phyloP scores from a whole-genome alignment of 1,140 invertebrate species.

The Bombus confusus region DNA sequence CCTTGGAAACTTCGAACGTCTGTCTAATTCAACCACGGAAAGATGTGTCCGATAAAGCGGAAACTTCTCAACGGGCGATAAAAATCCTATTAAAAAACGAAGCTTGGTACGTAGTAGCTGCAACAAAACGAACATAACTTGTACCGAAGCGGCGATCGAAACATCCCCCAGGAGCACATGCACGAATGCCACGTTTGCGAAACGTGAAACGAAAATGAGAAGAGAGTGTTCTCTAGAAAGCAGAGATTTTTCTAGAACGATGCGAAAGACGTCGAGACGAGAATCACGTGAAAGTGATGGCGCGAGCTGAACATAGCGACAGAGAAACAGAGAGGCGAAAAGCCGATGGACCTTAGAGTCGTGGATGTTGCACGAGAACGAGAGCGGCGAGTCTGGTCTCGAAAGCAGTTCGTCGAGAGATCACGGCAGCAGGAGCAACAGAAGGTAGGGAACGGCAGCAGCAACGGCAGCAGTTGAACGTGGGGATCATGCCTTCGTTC shows the following conservation, averaged over 20 bases:
- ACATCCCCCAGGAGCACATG: neutral
- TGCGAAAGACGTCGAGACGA: neutral
- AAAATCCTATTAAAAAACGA: neutral
- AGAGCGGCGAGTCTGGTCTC: conserved; percentile 36
- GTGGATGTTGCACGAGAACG: conserved; percentile 28
- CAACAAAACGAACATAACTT: neutral
- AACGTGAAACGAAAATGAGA: neutral
- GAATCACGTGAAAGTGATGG: neutral
- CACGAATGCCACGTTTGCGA: neutral
- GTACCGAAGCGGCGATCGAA: neutral
- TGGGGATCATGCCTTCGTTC: conserved; percentile 50
- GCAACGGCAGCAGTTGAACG: conserved; percentile 65
- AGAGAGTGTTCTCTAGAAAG: no score
- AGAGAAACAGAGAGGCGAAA: conserved; percentile 19
- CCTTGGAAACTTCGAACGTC: neutral
- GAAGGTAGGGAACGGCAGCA: conserved; percentile 62
- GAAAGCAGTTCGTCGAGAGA: conserved; percentile 61
- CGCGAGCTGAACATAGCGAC: neutral
- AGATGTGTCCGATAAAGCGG: neutral
- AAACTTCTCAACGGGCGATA: no score
- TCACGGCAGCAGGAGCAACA: conserved; percentile 68
- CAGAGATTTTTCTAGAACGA: neutral
- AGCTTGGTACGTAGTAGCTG: neutral
- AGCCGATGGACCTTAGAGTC: neutral
- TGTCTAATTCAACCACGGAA: neutral